A percentile compares a stretch with the other conserved stretches of the same genome.
Conservation (phyloP, 2,888 invertebrate genomes). For the Ornithoptera priamus region DNA sequence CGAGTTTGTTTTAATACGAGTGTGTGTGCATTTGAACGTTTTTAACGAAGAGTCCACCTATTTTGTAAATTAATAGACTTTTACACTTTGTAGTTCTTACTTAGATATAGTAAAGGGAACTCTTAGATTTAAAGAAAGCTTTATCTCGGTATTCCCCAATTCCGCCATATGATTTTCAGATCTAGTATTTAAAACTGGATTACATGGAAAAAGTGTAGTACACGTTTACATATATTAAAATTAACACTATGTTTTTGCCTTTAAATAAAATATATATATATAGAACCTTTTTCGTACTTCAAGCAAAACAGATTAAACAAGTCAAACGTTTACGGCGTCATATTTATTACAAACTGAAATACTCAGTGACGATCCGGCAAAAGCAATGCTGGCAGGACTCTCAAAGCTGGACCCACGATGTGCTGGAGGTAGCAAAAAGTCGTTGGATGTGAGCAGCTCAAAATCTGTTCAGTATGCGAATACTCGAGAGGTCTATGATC, state of each 20-base stretch:
- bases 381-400: no score
- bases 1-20: constrained; percentile 45
- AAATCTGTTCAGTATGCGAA: no score
- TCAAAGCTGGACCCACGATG: no score
- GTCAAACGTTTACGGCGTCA: background rate
- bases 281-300: no score
- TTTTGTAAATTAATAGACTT: constrained; percentile 78
- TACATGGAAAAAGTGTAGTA: background rate
- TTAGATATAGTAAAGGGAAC: constrained; percentile 51
- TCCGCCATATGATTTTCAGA: constrained; percentile 58
- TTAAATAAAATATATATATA: background rate
- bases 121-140: constrained; percentile 56
- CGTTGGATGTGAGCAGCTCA: no score
- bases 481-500: no score
- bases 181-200: background rate
- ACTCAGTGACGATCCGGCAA: background rate
- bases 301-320: background rate
- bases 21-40: constrained; percentile 69
- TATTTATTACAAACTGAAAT: background rate
- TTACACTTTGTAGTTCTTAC: constrained; percentile 66
- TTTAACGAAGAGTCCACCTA: constrained; percentile 79
- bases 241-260: background rate
- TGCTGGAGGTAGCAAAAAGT: no score
- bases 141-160: constrained; percentile 64
- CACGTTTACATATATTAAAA: background rate